A percentile compares a stretch with the other conserved stretches of the same genome.
These are phyloP conservation scores for Thysanoteuthis rhombus DNA, from an alignment of 2,888 invertebrate genomes.

Conservation along the genomic window DNA sequence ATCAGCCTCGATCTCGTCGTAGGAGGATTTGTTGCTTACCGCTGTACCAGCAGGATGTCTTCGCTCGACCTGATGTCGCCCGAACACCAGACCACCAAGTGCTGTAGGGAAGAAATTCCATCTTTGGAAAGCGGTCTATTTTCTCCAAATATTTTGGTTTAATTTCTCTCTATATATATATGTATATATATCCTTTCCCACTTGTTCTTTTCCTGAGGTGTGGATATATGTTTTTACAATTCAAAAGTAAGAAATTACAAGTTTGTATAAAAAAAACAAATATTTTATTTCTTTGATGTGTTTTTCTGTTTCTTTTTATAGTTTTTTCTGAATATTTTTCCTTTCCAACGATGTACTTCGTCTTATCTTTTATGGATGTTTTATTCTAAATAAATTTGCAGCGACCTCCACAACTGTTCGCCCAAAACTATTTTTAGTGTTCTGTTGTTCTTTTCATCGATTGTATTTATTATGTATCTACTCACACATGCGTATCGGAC, in stretches of 20 bases:
- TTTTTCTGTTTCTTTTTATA: not conserved
- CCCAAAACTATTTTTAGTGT: not conserved
- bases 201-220: not conserved
- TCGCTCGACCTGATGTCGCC: not conserved
- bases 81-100: not conserved
- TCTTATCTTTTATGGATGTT: not conserved
- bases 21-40: not conserved
- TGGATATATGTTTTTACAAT: not conserved
- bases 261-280: not conserved
- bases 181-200: not conserved
- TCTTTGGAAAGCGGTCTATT: not conserved
- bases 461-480: too few species aligned
- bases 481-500: too few species aligned
- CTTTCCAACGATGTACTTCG: too few species aligned
- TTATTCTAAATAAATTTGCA: not conserved
- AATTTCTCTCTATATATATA: not conserved
- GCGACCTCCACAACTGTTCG: conserved; percentile 12
- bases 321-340: not conserved
- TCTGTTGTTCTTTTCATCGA: not conserved
- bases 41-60: not conserved
- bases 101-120: not conserved
- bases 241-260: not conserved
- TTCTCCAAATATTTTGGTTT: not conserved
- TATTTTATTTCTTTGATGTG: not conserved
- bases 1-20: not conserved